A percentile compares a stretch with the other conserved stretches of the same genome.
Conservation (phyloP, 92 coral and sea anemone species). For the Epizoanthus stellaris region DNA sequence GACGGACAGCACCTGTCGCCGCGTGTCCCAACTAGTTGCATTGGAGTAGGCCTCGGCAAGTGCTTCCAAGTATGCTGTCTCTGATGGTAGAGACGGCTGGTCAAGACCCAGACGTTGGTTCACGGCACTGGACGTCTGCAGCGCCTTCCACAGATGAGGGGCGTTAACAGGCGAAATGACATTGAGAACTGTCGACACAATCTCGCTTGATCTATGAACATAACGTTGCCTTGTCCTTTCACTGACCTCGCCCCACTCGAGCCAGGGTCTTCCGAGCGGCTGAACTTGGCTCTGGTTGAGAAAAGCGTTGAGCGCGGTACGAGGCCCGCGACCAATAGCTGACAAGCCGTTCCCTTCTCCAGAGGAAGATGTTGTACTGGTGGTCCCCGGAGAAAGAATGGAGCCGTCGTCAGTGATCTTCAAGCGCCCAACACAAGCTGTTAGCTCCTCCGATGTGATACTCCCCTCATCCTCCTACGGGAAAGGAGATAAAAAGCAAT, state of each 20-base stretch:
- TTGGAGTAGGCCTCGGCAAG: conserved; percentile 39
- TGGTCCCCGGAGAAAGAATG: no score
- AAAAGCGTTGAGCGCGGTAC: neutral
- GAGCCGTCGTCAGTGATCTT: no score
- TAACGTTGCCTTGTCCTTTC: conserved; percentile 30
- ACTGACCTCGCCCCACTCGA: conserved; percentile 31
- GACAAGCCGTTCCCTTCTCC: no score
- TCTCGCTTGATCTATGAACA: conserved; percentile 32
- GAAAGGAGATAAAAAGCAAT: no score
- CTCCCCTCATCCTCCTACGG: no score
- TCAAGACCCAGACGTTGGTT: conserved; percentile 28
- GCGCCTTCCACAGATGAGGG: conserved; percentile 45
- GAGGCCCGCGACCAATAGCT: no score
- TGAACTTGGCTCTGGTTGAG: conserved; percentile 22
- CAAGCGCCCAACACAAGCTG: no score
- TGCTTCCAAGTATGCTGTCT: conserved; percentile 33
- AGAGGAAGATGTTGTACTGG: no score
- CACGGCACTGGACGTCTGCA: conserved; percentile 22
- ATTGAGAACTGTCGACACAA: conserved; percentile 42
- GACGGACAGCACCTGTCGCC: neutral
- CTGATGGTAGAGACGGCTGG: conserved; percentile 32
- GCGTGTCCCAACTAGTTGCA: conserved; percentile 14
- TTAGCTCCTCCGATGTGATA: no score
- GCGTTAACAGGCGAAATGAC: conserved; percentile 56
- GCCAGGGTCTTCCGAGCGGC: conserved; percentile 36